Evolutionary conservation across 2,113 vertebrate species (phyloP).

Genomic region (Vombatus ursinus): DNA sequence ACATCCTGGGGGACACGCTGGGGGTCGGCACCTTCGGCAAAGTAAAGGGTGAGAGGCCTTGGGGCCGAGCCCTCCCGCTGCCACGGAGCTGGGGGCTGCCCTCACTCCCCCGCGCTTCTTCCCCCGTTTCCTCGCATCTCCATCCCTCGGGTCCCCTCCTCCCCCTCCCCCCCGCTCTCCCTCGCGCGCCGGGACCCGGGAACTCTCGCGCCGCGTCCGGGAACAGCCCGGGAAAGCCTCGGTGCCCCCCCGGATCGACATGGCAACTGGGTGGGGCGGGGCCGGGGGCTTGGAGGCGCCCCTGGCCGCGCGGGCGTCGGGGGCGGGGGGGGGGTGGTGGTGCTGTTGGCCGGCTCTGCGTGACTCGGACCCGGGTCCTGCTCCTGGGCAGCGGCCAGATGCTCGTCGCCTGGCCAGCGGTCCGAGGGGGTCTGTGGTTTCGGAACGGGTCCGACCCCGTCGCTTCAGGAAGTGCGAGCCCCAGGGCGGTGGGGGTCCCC

Average conservation of each 20-base stretch:
- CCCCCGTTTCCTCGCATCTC: background rate
- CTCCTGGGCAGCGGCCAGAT: background rate
- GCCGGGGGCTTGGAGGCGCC: conserved; percentile 27
- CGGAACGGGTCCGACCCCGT: background rate
- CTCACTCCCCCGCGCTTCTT: background rate
- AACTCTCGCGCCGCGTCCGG: background rate
- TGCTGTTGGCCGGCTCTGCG: background rate
- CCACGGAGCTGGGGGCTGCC: background rate
- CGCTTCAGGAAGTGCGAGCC: background rate
- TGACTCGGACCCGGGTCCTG: background rate
- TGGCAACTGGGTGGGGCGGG: background rate
- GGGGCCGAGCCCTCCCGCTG: background rate
- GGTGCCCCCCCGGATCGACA: background rate
- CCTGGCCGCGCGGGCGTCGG: conserved; percentile 59
- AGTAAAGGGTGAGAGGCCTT: conserved; percentile 91
- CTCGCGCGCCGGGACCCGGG: background rate
- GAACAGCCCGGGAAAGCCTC: background rate
- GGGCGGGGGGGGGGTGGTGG: background rate
- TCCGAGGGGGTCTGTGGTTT: background rate
- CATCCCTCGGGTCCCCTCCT: background rate
- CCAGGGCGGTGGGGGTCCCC: background rate
- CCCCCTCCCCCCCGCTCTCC: background rate
- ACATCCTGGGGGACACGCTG: conserved; percentile 95
- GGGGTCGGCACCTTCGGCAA: conserved; percentile 98
- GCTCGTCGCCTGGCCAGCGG: background rate